These are phyloP conservation scores for Xylophagus ater DNA, from an alignment of 2,888 invertebrate species.

Conservation along the genomic window DNA sequence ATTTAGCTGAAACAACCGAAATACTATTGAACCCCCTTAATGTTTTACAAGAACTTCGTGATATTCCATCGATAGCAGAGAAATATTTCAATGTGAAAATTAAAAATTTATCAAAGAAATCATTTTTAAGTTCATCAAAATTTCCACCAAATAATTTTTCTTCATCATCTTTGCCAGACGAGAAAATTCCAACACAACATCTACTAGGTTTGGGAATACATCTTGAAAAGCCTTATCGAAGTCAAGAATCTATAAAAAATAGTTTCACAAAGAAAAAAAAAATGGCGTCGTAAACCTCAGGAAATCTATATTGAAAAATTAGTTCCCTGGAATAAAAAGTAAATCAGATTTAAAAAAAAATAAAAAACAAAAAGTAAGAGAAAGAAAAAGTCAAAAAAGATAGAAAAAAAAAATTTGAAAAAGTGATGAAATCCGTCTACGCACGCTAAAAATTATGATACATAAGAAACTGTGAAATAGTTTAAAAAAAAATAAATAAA, in stretches of 20 bases:
- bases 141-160: slow-evolving; percentile 16
- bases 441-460: no score
- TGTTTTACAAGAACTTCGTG: slow-evolving; percentile 75
- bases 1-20: slow-evolving; percentile 52
- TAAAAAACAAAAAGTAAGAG: no score
- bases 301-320: no score
- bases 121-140: slow-evolving; percentile 19
- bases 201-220: no score
- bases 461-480: no score
- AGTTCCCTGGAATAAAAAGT: no score
- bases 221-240: slow-evolving; percentile 23
- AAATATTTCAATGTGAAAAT: slow-evolving; percentile 92
- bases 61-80: slow-evolving; percentile 82
- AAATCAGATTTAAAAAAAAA: no score
- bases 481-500: no score
- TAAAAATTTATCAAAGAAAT: slow-evolving; percentile 25
- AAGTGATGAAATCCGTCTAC: no score
- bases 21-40: slow-evolving; percentile 68
- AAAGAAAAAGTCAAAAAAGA: no score
- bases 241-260: slow-evolving; percentile 32
- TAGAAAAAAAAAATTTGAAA: no score
- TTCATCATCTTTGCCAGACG: background rate
- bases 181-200: slow-evolving; percentile 8
- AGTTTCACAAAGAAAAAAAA: slow-evolving; percentile 22
- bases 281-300: no score